Evolutionary conservation across 2,113 vertebrate species (phyloP).

Genomic region (Stegastes partitus): DNA sequence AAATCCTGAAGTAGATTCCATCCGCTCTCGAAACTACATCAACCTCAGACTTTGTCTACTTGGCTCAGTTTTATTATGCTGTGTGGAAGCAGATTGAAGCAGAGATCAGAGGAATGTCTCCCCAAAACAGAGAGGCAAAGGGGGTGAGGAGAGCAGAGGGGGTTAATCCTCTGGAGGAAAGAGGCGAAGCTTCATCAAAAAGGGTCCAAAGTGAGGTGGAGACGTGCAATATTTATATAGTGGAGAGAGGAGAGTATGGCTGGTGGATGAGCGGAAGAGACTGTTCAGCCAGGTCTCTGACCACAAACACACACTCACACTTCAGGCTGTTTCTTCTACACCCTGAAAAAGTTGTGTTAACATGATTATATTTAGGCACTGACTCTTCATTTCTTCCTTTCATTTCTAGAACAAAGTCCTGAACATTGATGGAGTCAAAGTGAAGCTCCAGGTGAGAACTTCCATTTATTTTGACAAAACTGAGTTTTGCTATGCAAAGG

Average conservation of each 20-base stretch:
- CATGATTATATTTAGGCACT: conserved; percentile 16
- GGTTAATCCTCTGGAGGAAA: conserved; percentile 53
- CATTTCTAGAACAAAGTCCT: conserved; percentile 94
- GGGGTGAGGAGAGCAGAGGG: conserved; percentile 11
- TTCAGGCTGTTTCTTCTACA: neutral
- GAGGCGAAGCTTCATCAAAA: conserved; percentile 52
- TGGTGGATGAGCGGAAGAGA: conserved; percentile 35
- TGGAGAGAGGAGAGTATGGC: conserved; percentile 13
- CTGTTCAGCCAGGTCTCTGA: conserved; percentile 20
- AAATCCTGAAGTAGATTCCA: neutral
- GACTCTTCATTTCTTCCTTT: conserved; percentile 41
- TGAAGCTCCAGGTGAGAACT: conserved; percentile 92
- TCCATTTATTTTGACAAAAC: conserved; percentile 11
- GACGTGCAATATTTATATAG: conserved; percentile 74
- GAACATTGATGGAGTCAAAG: conserved; percentile 92
- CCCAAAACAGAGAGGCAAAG: neutral
- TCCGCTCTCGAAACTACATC: neutral
- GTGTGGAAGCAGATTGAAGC: conserved; percentile 27
- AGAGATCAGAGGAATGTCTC: conserved; percentile 42
- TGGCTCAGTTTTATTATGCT: conserved; percentile 14
- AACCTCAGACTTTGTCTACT: conserved; percentile 20
- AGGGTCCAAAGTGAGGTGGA: conserved; percentile 34
- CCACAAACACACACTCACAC: conserved; percentile 12
- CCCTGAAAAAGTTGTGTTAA: conserved; percentile 19
- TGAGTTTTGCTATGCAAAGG: neutral